Conservation (phyloP, 2,113 vertebrate species). For the Oreocharis arfaki region DNA sequence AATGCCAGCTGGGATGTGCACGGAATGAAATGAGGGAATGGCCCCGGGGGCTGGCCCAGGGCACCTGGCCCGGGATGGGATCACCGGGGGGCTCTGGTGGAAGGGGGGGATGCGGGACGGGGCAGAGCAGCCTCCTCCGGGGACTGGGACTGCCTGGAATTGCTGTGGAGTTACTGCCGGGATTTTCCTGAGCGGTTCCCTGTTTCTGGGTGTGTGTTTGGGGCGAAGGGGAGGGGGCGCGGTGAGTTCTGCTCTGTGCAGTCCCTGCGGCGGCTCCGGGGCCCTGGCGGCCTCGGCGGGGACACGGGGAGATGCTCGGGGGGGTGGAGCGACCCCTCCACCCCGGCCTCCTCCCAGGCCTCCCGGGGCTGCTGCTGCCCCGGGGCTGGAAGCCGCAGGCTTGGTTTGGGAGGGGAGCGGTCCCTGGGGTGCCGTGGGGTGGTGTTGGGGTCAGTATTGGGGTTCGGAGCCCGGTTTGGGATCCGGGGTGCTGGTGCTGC, state of each 20-base stretch:
- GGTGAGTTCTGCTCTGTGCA: rapidly evolving
- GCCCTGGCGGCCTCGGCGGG: background rate
- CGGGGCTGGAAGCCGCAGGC: rapidly evolving
- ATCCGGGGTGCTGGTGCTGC: background rate
- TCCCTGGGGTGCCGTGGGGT: background rate
- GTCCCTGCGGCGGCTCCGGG: background rate
- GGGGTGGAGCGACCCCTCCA: rapidly evolving
- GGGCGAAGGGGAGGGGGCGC: background rate
- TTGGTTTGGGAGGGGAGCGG: rapidly evolving
- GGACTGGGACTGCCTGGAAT: background rate
- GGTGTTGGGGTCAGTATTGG: background rate
- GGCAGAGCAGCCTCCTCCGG: background rate
- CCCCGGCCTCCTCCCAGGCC: background rate
- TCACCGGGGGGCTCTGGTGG: background rate
- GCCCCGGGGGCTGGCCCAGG: background rate
- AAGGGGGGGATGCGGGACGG: background rate
- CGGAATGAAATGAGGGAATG: background rate
- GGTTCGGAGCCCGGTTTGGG: background rate
- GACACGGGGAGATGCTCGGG: background rate
- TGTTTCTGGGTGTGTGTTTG: background rate
- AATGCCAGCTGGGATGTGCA: slow-evolving; percentile 8
- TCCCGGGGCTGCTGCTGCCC: background rate
- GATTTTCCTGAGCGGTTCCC: background rate
- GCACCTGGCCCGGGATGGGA: background rate
- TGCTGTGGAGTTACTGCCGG: background rate